These are phyloP conservation scores for Hipparchia sbordonii DNA, from an alignment of 2,888 invertebrate genomes.

Conservation along the genomic window DNA sequence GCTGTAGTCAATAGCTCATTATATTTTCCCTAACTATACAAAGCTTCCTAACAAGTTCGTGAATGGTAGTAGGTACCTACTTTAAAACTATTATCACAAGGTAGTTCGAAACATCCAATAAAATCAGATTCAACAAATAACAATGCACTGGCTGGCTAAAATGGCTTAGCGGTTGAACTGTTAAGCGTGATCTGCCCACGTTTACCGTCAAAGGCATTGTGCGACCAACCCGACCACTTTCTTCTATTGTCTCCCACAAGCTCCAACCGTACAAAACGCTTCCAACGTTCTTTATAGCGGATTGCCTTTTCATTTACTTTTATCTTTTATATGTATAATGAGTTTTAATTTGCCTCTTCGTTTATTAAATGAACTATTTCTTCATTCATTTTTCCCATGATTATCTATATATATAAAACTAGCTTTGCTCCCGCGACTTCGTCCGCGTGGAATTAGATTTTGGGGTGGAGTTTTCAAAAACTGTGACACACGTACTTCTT, in stretches of 20 bases:
- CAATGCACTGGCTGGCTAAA: neutral
- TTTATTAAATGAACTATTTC: neutral
- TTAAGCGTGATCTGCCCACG: conserved; percentile 14
- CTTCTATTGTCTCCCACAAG: conserved; percentile 16
- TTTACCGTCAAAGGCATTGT: conserved; percentile 26
- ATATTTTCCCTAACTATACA: too few relatives aligned
- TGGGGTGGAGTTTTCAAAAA: too few relatives aligned
- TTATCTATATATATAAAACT: too few relatives aligned
- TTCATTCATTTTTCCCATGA: too few relatives aligned
- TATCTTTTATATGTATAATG: neutral
- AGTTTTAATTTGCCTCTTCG: neutral
- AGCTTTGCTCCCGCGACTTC: too few relatives aligned
- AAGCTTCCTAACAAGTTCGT: too few relatives aligned
- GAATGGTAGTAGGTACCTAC: neutral
- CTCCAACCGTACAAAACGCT: conserved; percentile 8
- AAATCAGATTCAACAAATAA: conserved; percentile 4
- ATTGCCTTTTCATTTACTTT: neutral
- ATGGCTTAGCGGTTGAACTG: conserved; percentile 1
- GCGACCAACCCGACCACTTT: conserved; percentile 11
- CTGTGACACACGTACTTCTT: too few relatives aligned
- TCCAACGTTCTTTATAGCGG: conserved; percentile 1
- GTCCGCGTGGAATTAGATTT: too few relatives aligned
- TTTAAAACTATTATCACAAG: neutral
- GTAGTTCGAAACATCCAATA: neutral
- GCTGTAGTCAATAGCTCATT: too few relatives aligned